phyloP scores from a whole-genome alignment of 1,140 invertebrate species.

The Eufriesea mexicana region DNA sequence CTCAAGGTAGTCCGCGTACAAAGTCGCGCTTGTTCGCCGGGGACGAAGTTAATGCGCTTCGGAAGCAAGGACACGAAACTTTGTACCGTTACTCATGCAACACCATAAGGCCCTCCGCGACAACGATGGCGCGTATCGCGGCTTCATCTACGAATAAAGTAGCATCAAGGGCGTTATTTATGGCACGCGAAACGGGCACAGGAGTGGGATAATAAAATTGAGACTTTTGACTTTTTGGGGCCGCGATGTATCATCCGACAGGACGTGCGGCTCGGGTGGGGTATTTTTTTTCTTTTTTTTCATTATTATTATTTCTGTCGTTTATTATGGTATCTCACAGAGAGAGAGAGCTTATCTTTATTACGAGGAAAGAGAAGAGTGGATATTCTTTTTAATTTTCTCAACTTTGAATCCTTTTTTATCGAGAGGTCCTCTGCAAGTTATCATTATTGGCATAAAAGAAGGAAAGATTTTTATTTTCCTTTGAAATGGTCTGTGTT shows the following conservation, averaged over 20 bases:
- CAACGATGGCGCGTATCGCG: neutral
- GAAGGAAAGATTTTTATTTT: too few species aligned
- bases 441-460: too few species aligned
- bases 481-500: too few species aligned
- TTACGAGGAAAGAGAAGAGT: too few species aligned
- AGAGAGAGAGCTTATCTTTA: too few species aligned
- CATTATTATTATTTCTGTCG: too few species aligned
- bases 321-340: too few species aligned
- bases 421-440: too few species aligned
- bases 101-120: neutral
- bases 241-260: neutral
- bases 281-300: too few species aligned
- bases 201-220: neutral
- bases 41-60: neutral
- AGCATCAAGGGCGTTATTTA: conserved; percentile 5
- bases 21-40: neutral
- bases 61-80: conserved; percentile 16
- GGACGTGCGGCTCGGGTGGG: too few species aligned
- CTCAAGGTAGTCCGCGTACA: conserved; percentile 2
- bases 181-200: neutral
- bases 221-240: neutral
- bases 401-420: too few species aligned
- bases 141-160: neutral
- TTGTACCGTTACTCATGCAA: conserved; percentile 23
- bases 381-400: too few species aligned